phyloP scores from a whole-genome alignment of 2,113 vertebrate species.

The Machaerirhynchus nigripectus region DNA sequence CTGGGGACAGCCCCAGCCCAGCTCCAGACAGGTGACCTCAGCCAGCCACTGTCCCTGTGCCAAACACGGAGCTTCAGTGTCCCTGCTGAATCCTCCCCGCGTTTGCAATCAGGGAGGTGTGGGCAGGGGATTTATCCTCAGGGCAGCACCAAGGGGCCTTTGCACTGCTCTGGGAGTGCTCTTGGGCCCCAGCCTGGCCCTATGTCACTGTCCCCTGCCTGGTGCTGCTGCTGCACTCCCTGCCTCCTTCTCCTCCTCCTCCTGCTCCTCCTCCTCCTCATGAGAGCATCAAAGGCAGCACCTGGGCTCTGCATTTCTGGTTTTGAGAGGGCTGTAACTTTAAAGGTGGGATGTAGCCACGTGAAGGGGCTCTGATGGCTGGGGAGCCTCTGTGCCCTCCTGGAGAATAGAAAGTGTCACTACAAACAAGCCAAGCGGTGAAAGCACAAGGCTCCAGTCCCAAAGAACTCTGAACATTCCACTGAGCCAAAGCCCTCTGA shows the following conservation, averaged over 20 bases:
- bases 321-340: not conserved
- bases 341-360: fast-evolving
- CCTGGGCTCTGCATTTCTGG: no score
- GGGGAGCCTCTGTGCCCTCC: not conserved
- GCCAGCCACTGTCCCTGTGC: not conserved
- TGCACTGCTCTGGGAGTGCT: fast-evolving
- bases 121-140: not conserved
- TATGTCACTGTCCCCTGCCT: not conserved
- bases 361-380: not conserved
- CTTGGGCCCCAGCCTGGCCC: not conserved
- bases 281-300: not conserved
- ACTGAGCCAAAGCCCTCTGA: not conserved
- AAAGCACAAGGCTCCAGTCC: not conserved
- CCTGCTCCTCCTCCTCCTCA: not conserved
- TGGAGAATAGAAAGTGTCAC: not conserved
- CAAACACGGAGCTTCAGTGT: fast-evolving
- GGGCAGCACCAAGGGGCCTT: not conserved
- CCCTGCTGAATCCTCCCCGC: fast-evolving
- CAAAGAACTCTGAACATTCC: not conserved
- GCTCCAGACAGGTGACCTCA: not conserved
- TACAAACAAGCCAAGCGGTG: not conserved
- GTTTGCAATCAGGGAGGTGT: not conserved
- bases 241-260: not conserved
- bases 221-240: not conserved
- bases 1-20: fast-evolving